These are phyloP conservation scores for Bradynema listronoti DNA, from an alignment of 1,140 invertebrate species.

Conservation along the genomic window DNA sequence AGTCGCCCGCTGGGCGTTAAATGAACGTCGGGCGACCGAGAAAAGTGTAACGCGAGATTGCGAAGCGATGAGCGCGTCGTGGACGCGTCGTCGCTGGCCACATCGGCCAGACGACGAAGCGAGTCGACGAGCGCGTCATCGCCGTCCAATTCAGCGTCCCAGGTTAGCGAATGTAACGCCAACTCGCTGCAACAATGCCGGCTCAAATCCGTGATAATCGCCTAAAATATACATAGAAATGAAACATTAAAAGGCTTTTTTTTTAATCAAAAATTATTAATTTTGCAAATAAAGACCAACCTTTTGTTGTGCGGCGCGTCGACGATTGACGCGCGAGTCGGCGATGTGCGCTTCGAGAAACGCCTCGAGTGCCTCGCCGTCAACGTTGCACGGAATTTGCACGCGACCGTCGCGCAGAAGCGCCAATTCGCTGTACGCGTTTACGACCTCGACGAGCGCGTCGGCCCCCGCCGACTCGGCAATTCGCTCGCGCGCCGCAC, in stretches of 20 bases:
- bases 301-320: not conserved
- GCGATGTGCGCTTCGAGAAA: conserved; percentile 23
- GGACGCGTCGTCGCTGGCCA: no score
- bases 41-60: no score
- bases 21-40: no score
- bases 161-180: conserved; percentile 19
- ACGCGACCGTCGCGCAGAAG: conserved; percentile 29
- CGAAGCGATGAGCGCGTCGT: no score
- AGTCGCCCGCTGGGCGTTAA: no score
- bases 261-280: not conserved
- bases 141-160: conserved; percentile 25
- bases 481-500: conserved; percentile 7
- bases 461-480: no score
- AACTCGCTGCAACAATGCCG: conserved; percentile 7
- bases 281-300: not conserved
- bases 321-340: not conserved
- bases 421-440: conserved; percentile 30
- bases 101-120: no score
- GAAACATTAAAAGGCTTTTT: no score
- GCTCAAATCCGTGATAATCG: conserved; percentile 5
- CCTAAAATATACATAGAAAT: conserved; percentile 14
- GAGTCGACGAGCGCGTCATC: no score
- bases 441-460: conserved; percentile 27
- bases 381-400: conserved; percentile 47
- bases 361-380: conserved; percentile 20